A percentile compares a stretch with the other conserved stretches of the same genome.
Evolutionary conservation across 2,888 invertebrate genomes (phyloP).

Genomic region (Drosophila paucipuncta): DNA sequence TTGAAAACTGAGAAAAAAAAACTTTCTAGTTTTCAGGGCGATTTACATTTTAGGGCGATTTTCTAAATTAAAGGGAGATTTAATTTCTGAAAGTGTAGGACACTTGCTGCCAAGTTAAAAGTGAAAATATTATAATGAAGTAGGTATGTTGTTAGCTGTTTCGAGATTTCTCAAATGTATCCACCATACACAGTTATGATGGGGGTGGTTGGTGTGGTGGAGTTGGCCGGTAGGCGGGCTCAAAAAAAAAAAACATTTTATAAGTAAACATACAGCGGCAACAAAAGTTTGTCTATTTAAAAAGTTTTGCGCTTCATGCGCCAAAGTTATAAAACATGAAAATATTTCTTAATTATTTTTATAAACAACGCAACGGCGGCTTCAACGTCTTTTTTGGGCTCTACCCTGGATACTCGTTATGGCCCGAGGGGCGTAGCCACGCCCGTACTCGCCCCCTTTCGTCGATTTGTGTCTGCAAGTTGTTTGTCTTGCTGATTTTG

Average conservation of each 20-base stretch:
- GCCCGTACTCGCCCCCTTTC: slow-evolving; percentile 1
- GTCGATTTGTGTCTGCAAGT: slow-evolving; percentile 56
- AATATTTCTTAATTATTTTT: slow-evolving; percentile 82
- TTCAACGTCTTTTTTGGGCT: slow-evolving; percentile 28
- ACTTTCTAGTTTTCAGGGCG: background rate
- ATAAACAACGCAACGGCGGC: slow-evolving; percentile 68
- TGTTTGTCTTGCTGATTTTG: slow-evolving; percentile 73
- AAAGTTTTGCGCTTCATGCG: slow-evolving; percentile 72
- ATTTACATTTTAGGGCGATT: background rate
- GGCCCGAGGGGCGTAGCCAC: slow-evolving; percentile 5
- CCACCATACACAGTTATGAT: slow-evolving; percentile 49
- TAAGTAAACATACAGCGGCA: slow-evolving; percentile 76
- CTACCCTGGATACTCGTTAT: slow-evolving; percentile 21
- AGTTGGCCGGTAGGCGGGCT: slow-evolving; percentile 1
- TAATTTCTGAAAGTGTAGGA: slow-evolving; percentile 5
- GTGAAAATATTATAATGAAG: slow-evolving; percentile 80
- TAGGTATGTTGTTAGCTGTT: slow-evolving; percentile 79
- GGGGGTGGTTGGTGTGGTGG: slow-evolving; percentile 1
- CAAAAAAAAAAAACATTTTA: slow-evolving; percentile 52
- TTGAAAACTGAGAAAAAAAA: background rate
- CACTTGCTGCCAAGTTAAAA: slow-evolving; percentile 68
- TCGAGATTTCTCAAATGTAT: slow-evolving; percentile 75
- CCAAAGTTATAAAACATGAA: slow-evolving; percentile 80
- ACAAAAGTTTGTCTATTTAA: slow-evolving; percentile 80
- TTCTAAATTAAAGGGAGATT: background rate